Evolutionary conservation across 2,113 vertebrate species (phyloP).

Genomic region (Nerophis lumbriciformis): DNA sequence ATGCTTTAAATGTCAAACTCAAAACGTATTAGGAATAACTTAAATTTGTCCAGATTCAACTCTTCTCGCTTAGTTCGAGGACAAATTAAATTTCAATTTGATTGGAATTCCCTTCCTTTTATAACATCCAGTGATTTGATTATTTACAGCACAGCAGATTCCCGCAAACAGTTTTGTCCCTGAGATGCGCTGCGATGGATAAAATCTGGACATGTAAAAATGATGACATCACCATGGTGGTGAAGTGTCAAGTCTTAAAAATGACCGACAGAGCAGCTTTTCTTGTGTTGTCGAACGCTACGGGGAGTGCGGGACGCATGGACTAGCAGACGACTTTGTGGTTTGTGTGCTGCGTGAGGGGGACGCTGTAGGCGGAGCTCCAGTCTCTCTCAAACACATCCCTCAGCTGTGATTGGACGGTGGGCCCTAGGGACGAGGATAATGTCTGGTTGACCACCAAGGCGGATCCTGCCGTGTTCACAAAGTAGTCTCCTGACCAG

Average conservation of each 20-base stretch:
- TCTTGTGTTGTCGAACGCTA: not conserved
- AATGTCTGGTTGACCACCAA: conserved; percentile 77
- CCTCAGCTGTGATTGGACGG: conserved; percentile 73
- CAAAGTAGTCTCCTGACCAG: conserved; percentile 88
- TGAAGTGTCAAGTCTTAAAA: not conserved
- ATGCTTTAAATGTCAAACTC: not conserved
- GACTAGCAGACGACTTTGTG: conserved; percentile 30
- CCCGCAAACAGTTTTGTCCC: conserved; percentile 25
- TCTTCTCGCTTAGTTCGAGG: not conserved
- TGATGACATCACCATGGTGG: not conserved
- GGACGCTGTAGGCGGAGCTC: conserved; percentile 77
- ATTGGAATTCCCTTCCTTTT: not conserved
- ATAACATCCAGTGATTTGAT: not conserved
- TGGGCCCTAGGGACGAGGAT: conserved; percentile 1
- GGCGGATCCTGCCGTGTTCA: conserved; percentile 76
- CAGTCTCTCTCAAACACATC: conserved; percentile 82
- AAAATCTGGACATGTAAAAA: not conserved
- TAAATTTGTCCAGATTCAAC: not conserved
- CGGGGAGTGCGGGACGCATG: not conserved
- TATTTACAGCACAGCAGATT: conserved; percentile 10
- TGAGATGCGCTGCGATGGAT: conserved; percentile 31
- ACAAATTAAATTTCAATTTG: not conserved
- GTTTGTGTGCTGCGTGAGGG: conserved; percentile 48
- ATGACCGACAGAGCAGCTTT: not conserved
- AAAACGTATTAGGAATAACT: conserved; percentile 20